Base-by-base conservation (phyloP, 1,140 invertebrate species). In the Trissolcus basalis region DNA sequence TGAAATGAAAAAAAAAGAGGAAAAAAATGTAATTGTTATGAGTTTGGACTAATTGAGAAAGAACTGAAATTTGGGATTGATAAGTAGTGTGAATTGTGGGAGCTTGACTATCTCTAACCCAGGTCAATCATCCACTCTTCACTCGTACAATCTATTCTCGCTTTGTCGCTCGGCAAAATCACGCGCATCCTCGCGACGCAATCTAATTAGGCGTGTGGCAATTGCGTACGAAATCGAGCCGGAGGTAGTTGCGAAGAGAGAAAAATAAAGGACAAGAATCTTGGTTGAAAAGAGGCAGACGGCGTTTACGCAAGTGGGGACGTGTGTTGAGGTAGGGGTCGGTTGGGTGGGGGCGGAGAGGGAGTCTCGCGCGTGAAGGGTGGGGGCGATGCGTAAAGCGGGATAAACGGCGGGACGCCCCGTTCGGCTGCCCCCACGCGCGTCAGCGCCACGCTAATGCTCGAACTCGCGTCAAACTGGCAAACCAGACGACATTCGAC, bases 401-500 rank as follows among this genome's bases (percentile, higher is more conserved):
- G 63, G 72, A 74, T 82, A 84, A 83, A 83, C 51, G 71, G 48
- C 64, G 60, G 60, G 51, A 50, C 65, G 47, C 58, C 55, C 33
- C 41, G 55, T 11, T 32, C 54, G 51, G 32, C 49, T 39, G 49
- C n/a, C 58, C 47, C 43, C 50, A 68, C 61, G 49, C 71, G 19
- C 11, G 1, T n/a, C 27, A 19, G 63, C 68, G 59, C 48, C 69
- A 61, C 73, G 72, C 54, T 67, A 44, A 14, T 67, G 32, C 75
- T 67, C 77, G 76, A 59, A 49, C 77, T 68, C 68, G 65, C 79
- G 73, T 81, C 77, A 80, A 80, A 82, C 79, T 77, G 19, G 48
- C 82, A 68, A 73, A 70, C 79, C 79, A 80, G 78, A 79, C 81
- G 83, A 83, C 80, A 85, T 82, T 82, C 81, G 69, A 77, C 60